Base-by-base conservation (phyloP, 2,797 vertebrate genomes). In the Micromesistius poutassou region DNA sequence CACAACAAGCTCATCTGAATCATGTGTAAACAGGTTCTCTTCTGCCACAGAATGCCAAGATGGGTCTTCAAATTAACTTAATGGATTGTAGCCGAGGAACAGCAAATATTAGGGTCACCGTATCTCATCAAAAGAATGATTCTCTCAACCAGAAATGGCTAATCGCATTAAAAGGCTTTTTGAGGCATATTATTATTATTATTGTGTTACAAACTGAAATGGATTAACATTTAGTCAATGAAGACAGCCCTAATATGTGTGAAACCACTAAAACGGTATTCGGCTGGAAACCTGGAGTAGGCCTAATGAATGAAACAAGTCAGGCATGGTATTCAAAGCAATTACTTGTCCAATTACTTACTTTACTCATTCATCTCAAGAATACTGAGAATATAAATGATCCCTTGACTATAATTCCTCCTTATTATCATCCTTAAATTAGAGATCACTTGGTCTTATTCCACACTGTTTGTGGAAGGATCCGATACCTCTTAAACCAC, bases 101-200 rank as follows among this genome's bases (percentile, higher is more conserved):
- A 62, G 25, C 22, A 19, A n/a, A 62, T 8, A 62, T n/a, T n/a
- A 62, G 55, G n/a, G 55, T 62, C 55, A 62, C n/a, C 55, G 22
- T 62, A 62, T n/a, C 55, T 9, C 55, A 62, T 8, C 22, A 25
- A 25, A 62, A 62, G n/a, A 5, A 62, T 2, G 8, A 62, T 62
- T 55, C 19, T 62, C 55, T 62, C 22, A n/a, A 62, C 22, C 55
- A 62, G 55, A 62, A 62, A 62, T 25, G 55, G 55, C 55, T 62
- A 25, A 62, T 62, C n/a, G 55, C 55, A 62, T 62, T 62, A 62
- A 62, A 10, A 25, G 55, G 55, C 55, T 62, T 62, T 25, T 25
- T n/a, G 55, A 62, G 55, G 55, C n/a, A 7, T 62, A 62, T 62
- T 62, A 62, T 62, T 62, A 62, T 62, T 62, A 62, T 62, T 62